Base-by-base conservation (phyloP, 2,113 vertebrate species). In the Lampris incognitus region DNA sequence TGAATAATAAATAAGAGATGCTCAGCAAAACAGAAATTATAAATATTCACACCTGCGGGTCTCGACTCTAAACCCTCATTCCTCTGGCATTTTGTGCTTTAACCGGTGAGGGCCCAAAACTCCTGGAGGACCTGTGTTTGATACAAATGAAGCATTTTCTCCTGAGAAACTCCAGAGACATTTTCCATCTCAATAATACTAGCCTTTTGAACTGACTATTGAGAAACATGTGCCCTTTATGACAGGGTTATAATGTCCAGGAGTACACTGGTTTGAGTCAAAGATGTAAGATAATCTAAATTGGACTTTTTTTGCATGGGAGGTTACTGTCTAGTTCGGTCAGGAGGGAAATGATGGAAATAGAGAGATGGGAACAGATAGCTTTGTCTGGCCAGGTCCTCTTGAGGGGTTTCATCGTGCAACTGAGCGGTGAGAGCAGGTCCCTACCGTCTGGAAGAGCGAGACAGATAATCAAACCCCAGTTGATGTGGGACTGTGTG, bases 391-490 rank as follows among this genome's bases (percentile, higher is more conserved):
- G 63, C 74, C 51, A 13, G 74, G 77, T 82, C 88, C 69, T 69
- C 78, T 24, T 41, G 60, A 72, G 65, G 66, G 66, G 71, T 85
- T 64, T 39, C 64, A 68, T 55, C 66, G 51, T 42, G 74, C 13
- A 38, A 50, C 58, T 54, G 64, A 63, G 52, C n/a, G 69, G 76
- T 81, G 78, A 52, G n/a, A 70, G 62, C 9, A 6, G 77, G 61
- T 78, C 78, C 76, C 68, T 6, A 42, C 57, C 8, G 42, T 88
- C 76, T 38, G 6, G 3, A 64, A 86, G 70, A 84, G 75, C 79
- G 77, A 77, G 83, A 84, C 76, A 88, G 81, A 92, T 88, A 91
- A 90, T 92, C 88, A 87, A 88, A 85, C 72, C 83, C 1, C 24
- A 77, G 89, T 79, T 81, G 79, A 87, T 81, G 69, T 83, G 82